A percentile compares a stretch with the other conserved stretches of the same genome.
Conservation (phyloP, 2,888 invertebrate species). For the Drosophila yooni region DNA sequence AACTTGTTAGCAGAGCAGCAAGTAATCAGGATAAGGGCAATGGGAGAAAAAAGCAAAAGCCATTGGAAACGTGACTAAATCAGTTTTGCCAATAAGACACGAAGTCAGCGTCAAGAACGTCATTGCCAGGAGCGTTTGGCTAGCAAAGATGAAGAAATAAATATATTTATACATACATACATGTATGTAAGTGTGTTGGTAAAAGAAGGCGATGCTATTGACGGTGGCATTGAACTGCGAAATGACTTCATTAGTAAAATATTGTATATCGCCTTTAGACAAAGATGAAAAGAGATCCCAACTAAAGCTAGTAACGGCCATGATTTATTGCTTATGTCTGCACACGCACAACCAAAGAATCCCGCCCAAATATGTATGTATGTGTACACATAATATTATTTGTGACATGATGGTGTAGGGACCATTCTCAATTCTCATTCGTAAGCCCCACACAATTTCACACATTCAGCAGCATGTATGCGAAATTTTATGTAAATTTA, state of each 20-base stretch:
- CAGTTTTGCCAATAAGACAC: conserved; percentile 78
- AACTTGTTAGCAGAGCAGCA: conserved; percentile 53
- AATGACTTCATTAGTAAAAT: conserved; percentile 81
- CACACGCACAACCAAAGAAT: conserved; percentile 11
- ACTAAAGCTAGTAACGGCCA: conserved; percentile 25
- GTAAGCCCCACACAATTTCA: conserved; percentile 37
- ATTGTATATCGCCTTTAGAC: conserved; percentile 55
- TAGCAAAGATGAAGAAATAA: conserved; percentile 70
- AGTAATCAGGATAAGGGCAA: conserved; percentile 62
- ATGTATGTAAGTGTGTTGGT: conserved; percentile 7
- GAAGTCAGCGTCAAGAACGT: conserved; percentile 38
- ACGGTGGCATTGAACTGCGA: conserved; percentile 73
- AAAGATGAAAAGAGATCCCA: conserved; percentile 13
- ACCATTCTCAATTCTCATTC: background rate
- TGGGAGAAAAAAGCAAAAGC: conserved; percentile 13
- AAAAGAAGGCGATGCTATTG: conserved; percentile 19
- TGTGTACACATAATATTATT: conserved; percentile 28
- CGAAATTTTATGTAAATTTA: conserved; percentile 71
- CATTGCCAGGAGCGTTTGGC: conserved; percentile 46
- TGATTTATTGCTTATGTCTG: conserved; percentile 70
- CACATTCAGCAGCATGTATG: conserved; percentile 38
- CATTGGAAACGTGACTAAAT: conserved; percentile 77
- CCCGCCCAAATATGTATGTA: background rate
- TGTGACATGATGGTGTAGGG: conserved; percentile 12
- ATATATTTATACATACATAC: conserved; percentile 22